Conservation (phyloP, 2,113 vertebrate genomes). For the Cariama cristata region DNA sequence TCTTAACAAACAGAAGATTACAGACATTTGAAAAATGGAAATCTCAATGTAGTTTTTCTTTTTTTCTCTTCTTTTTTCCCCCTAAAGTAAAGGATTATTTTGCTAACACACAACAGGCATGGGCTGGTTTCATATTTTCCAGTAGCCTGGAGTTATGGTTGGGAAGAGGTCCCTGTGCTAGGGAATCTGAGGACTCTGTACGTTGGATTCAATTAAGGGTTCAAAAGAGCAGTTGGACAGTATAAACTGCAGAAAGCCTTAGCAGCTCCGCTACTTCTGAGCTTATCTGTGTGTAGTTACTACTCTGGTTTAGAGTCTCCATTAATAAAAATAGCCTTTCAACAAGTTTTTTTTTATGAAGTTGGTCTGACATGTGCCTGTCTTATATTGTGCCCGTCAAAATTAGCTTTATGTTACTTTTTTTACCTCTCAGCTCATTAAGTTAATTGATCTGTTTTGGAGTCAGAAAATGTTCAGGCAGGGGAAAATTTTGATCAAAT, state of each 20-base stretch:
- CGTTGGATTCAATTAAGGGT: fast-evolving
- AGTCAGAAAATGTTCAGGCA: constrained; percentile 17
- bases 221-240: background rate
- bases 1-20: background rate
- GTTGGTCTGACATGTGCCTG: background rate
- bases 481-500: constrained; percentile 30
- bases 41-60: background rate
- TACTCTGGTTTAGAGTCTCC: background rate
- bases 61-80: too few relatives aligned
- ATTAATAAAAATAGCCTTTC: background rate
- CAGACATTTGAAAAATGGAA: background rate
- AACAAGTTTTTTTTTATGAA: background rate
- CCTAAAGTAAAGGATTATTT: background rate
- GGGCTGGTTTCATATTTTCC: background rate
- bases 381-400: background rate
- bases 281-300: background rate
- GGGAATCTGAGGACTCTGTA: background rate
- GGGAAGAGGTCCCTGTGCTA: background rate
- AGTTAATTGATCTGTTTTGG: constrained; percentile 12
- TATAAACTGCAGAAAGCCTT: background rate
- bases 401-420: background rate
- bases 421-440: background rate
- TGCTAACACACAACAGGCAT: background rate
- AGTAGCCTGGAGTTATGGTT: fast-evolving
- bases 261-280: background rate